A percentile compares a stretch with the other conserved stretches of the same genome.
These are phyloP conservation scores for Pelusios castaneus DNA, from an alignment of 2,113 vertebrate species.

Conservation along the genomic window DNA sequence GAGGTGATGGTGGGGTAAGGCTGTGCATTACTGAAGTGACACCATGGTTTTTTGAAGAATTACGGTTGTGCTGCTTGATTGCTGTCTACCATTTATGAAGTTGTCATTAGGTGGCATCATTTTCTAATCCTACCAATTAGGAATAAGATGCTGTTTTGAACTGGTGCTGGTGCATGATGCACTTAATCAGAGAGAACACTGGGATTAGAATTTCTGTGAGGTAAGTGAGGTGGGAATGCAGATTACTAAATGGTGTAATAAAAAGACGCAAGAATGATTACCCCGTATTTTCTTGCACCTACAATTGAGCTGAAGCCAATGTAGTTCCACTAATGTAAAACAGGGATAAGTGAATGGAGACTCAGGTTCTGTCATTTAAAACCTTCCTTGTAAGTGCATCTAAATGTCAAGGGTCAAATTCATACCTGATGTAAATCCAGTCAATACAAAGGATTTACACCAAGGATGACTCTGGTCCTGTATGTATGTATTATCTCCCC, in stretches of 20 bases:
- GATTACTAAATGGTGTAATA: background rate
- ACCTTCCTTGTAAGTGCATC: background rate
- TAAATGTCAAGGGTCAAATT: background rate
- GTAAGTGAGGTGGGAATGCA: background rate
- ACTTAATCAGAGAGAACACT: background rate
- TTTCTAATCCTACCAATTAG: background rate
- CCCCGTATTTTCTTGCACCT: background rate
- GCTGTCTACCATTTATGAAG: fast-evolving
- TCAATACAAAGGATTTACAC: background rate
- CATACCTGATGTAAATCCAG: background rate
- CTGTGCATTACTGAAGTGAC: background rate
- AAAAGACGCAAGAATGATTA: background rate
- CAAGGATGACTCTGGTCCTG: background rate
- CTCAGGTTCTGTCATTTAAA: background rate
- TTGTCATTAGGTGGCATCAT: background rate
- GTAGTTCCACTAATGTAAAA: background rate
- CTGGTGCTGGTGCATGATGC: fast-evolving
- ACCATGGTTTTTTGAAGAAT: background rate
- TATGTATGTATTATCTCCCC: background rate
- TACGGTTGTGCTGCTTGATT: background rate
- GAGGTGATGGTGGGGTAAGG: background rate
- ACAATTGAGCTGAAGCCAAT: background rate
- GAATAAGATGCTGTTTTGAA: background rate
- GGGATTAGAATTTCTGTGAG: background rate
- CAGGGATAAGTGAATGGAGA: background rate